Base-by-base conservation (phyloP, 2,888 invertebrate species). In the Idaea dimidiata region DNA sequence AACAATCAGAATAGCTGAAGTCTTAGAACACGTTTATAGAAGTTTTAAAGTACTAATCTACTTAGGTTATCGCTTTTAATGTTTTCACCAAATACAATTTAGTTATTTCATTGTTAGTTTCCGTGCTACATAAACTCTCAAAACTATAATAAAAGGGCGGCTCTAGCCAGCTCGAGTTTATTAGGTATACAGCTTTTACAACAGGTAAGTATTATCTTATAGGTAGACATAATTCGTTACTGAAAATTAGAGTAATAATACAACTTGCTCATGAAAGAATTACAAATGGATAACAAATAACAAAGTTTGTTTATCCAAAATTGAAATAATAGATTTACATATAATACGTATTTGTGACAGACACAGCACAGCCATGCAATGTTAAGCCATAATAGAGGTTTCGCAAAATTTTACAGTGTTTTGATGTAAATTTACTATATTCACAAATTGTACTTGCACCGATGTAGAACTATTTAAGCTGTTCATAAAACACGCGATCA, bases 371-470 rank as follows among this genome's bases (percentile, higher is more conserved):
- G 65, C 64, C 75, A 73, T 80, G 77, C 80, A 75, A 82, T 74
- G 69, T 72, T 74, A 75, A 73, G 71, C 70, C 69, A 75, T 67
- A 74, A 71, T 63, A 67, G 65, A 69, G 66, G 59, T 67, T 73
- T 77, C 66, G 80, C 77, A 65, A 78, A 80, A 81, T 78, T 79
- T 79, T 80, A 79, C 76, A 77, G 73, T 77, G 54, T 72, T 79
- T 75, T 75, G 73, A 85, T 82, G 81, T 78, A 82, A 84, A 85
- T 82, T 17, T 75, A 73, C 74, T 73, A 71, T 67, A 73, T 74
- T 71, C 65, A 70, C 72, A 74, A 77, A 76, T 73, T 71, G 78
- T 61, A 64, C 74, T 66, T 18, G 56, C 56, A 56, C 68, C 72
- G 61, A 66, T 43, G 43, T 43, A 43, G 61, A 62, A 59, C 62